Conservation (phyloP, 2,888 invertebrate species). For the Trissolcus japonicus region DNA sequence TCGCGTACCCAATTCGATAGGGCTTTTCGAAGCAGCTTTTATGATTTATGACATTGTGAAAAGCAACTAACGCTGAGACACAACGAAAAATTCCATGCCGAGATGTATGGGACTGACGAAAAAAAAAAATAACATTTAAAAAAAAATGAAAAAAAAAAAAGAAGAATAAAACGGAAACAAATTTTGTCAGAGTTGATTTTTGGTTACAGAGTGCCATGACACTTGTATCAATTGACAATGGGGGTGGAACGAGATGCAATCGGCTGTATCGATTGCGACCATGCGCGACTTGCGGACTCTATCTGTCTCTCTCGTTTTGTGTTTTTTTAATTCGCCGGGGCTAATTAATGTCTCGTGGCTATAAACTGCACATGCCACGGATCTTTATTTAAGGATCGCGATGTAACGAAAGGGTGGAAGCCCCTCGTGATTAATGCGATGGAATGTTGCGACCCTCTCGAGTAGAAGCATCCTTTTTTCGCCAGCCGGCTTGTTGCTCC, state of each 20-base stretch:
- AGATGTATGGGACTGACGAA: slow-evolving; percentile 1
- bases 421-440: slow-evolving; percentile 61
- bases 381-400: slow-evolving; percentile 51
- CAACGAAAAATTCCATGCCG: not conserved
- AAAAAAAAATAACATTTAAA: too few relatives aligned
- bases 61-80: slow-evolving; percentile 26
- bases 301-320: too few relatives aligned
- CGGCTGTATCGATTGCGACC: slow-evolving; percentile 27
- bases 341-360: slow-evolving; percentile 47
- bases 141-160: slow-evolving; percentile 30
- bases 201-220: not conserved
- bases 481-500: slow-evolving; percentile 33
- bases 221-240: slow-evolving; percentile 35
- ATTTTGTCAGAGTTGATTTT: too few relatives aligned
- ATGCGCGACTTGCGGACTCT: not conserved
- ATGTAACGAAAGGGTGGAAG: slow-evolving; percentile 58
- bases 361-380: slow-evolving; percentile 53
- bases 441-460: slow-evolving; percentile 58
- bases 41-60: slow-evolving; percentile 62
- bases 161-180: not conserved
- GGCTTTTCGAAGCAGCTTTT: slow-evolving; percentile 64
- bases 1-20: slow-evolving; percentile 63
- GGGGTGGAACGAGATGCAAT: slow-evolving; percentile 41
- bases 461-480: slow-evolving; percentile 45
- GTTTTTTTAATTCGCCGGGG: slow-evolving; percentile 36